Conservation (phyloP, 1,140 invertebrate genomes). For the Holotrichia oblita region DNA sequence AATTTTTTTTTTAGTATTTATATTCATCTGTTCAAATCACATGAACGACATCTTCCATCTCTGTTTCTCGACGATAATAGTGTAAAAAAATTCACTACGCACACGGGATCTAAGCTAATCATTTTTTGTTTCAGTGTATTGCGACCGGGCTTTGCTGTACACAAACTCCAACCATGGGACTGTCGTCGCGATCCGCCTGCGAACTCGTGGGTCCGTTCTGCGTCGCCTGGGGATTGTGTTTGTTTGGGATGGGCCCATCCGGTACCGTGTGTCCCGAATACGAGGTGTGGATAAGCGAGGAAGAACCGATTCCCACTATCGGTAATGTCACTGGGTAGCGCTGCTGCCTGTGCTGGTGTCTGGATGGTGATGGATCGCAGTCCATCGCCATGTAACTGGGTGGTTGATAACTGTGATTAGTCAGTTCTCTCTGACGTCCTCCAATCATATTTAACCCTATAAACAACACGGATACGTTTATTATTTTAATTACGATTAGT, state of each 20-base stretch:
- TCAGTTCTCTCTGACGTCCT: conserved; percentile 58
- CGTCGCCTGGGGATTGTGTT: conserved; percentile 41
- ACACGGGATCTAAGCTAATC: conserved; percentile 29
- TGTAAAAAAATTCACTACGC: conserved; percentile 25
- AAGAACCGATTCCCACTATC: conserved; percentile 53
- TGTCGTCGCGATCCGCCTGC: conserved; percentile 71
- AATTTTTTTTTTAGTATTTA: conserved; percentile 8
- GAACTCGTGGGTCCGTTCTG: conserved; percentile 46
- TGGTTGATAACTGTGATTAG: conserved; percentile 59
- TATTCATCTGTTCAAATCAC: conserved; percentile 15
- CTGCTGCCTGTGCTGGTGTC: conserved; percentile 60
- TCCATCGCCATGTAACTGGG: conserved; percentile 65
- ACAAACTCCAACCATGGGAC: conserved; percentile 86
- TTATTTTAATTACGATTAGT: no score
- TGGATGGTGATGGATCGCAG: conserved; percentile 65
- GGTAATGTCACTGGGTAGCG: conserved; percentile 57
- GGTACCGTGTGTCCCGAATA: conserved; percentile 51
- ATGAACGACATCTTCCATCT: background rate
- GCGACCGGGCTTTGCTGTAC: conserved; percentile 83
- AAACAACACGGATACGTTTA: no score
- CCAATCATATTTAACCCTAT: conserved; percentile 60
- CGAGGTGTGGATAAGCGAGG: conserved; percentile 54
- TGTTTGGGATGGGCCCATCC: conserved; percentile 44
- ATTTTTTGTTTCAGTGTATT: conserved; percentile 72
- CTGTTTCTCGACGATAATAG: conserved; percentile 8